Conservation (phyloP, 23 tunicate genomes). For the Styela clava region DNA sequence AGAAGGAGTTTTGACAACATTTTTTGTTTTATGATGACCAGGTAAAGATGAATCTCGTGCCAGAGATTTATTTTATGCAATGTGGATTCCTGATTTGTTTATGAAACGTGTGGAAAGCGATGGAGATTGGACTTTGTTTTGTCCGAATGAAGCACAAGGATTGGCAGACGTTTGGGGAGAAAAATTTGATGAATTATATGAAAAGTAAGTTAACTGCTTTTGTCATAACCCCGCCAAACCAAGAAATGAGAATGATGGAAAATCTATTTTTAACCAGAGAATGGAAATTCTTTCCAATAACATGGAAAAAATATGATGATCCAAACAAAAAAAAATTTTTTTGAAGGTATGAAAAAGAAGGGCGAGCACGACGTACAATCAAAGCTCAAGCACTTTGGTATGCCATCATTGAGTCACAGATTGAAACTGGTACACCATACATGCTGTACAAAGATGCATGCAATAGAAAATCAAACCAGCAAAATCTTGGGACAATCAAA, state of each 20-base stretch:
- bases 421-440: conserved; percentile 98
- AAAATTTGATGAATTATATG: conserved; percentile 82
- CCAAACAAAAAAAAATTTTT: too few species aligned
- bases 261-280: too few species aligned
- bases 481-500: conserved; percentile 97
- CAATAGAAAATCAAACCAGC: conserved; percentile 97
- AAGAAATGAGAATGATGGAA: too few species aligned
- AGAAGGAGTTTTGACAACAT: too few species aligned
- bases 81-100: conserved; percentile 99
- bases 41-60: conserved; percentile 97
- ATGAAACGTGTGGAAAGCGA: conserved; percentile 96
- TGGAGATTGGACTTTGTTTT: conserved; percentile 86
- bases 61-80: conserved; percentile 91
- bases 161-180: conserved; percentile 95
- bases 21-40: neutral
- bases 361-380: conserved; percentile 72
- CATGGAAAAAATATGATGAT: too few species aligned
- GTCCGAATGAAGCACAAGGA: conserved; percentile 97
- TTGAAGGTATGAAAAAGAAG: conserved; percentile 91
- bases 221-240: too few species aligned
- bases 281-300: too few species aligned
- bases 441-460: conserved; percentile 99
- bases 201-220: conserved; percentile 54
- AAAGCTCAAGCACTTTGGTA: conserved; percentile 96
- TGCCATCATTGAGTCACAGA: conserved; percentile 95